These are phyloP conservation scores for Pogonognathellus flavescens DNA, from an alignment of 1,140 invertebrate species.

Conservation along the genomic window DNA sequence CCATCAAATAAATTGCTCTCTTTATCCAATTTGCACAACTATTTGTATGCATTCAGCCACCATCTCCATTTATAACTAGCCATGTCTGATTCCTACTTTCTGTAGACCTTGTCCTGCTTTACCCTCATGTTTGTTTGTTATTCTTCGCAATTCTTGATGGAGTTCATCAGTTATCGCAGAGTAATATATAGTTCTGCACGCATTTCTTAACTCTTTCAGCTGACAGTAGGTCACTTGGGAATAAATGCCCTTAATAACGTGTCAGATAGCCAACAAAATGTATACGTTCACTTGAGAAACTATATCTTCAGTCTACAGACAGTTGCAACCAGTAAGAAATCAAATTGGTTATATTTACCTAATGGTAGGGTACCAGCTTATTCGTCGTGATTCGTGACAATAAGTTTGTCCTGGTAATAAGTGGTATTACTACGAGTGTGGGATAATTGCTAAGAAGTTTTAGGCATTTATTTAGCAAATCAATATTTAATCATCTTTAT, in stretches of 20 bases:
- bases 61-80: constrained; percentile 35
- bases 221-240: constrained; percentile 47
- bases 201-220: constrained; percentile 34
- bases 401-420: too few species aligned
- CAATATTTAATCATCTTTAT: too few species aligned
- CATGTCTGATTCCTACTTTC: neutral
- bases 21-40: constrained; percentile 62
- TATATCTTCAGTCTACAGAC: too few species aligned
- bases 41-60: constrained; percentile 58
- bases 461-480: too few species aligned
- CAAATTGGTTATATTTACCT: too few species aligned
- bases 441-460: too few species aligned
- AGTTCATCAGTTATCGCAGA: neutral
- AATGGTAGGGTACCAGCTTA: too few species aligned
- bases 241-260: neutral
- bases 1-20: constrained; percentile 59
- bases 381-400: too few species aligned
- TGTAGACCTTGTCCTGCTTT: neutral
- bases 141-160: neutral
- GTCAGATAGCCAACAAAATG: too few species aligned
- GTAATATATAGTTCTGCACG: neutral
- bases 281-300: too few species aligned
- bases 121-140: neutral
- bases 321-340: too few species aligned
- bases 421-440: too few species aligned